Evolutionary conservation across 2,797 vertebrate species (phyloP).

Genomic region (Taenioides sp.): DNA sequence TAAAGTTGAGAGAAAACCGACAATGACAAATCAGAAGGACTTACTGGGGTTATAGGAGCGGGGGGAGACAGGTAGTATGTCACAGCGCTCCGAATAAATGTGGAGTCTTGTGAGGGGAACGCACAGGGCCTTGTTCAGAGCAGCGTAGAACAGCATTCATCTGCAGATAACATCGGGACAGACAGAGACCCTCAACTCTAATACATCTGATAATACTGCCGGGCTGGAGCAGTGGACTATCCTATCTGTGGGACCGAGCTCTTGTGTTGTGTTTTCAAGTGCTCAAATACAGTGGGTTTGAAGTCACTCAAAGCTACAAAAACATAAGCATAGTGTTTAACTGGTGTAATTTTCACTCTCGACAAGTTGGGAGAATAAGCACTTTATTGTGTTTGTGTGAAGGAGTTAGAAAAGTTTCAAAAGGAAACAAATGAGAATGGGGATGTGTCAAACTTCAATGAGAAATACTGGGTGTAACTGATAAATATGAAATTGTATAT

Average conservation of each 20-base stretch:
- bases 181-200: constrained; percentile 40
- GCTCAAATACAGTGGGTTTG: constrained; percentile 1
- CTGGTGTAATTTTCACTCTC: not conserved
- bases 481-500: too few species aligned
- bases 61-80: constrained; percentile 30
- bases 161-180: constrained; percentile 50
- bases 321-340: not conserved
- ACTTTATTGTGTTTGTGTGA: not conserved
- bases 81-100: constrained; percentile 44
- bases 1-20: constrained; percentile 11
- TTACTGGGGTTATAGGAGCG: constrained; percentile 14
- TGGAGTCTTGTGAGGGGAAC: constrained; percentile 33
- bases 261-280: constrained; percentile 7
- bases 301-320: not conserved
- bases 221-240: not conserved
- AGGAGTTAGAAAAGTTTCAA: constrained; percentile 1
- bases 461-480: too few species aligned
- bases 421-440: not conserved
- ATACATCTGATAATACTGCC: constrained; percentile 43
- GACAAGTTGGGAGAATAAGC: not conserved
- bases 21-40: constrained; percentile 24
- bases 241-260: not conserved
- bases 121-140: constrained; percentile 35
- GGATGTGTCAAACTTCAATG: not conserved
- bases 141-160: constrained; percentile 35